Evolutionary conservation across 2,797 vertebrate genomes (phyloP).

Genomic region (Lacerta bilineata): DNA sequence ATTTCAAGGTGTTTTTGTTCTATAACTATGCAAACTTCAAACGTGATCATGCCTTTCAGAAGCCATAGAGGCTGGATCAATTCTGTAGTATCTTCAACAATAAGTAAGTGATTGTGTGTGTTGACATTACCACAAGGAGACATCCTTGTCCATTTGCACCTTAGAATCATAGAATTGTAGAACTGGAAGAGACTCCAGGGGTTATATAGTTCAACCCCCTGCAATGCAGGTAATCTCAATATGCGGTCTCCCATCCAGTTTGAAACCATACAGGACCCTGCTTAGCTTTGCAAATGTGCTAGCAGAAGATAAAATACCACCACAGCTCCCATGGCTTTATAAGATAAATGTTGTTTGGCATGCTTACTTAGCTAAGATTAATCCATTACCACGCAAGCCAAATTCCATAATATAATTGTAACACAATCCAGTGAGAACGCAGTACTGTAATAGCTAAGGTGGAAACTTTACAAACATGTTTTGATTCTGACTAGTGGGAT

Average conservation of each 20-base stretch:
- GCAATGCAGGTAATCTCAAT: no score
- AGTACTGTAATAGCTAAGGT: constrained; percentile 41
- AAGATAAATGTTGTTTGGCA: background rate
- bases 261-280: no score
- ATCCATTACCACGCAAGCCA: background rate
- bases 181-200: no score
- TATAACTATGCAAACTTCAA: background rate
- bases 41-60: background rate
- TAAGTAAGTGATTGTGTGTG: background rate
- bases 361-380: background rate
- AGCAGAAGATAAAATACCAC: background rate
- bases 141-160: background rate
- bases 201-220: no score
- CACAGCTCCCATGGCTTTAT: background rate
- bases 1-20: constrained; percentile 9
- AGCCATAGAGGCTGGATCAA: background rate
- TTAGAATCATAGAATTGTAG: no score
- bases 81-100: background rate
- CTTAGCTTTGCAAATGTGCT: no score
- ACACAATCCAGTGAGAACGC: background rate
- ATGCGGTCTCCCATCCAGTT: no score
- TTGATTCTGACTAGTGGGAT: constrained; percentile 39
- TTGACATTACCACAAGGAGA: background rate
- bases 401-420: constrained; percentile 6
- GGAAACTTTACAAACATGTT: constrained; percentile 43